Evolutionary conservation across 2,888 invertebrate genomes (phyloP).

Genomic region (Drosophila ezoana): DNA sequence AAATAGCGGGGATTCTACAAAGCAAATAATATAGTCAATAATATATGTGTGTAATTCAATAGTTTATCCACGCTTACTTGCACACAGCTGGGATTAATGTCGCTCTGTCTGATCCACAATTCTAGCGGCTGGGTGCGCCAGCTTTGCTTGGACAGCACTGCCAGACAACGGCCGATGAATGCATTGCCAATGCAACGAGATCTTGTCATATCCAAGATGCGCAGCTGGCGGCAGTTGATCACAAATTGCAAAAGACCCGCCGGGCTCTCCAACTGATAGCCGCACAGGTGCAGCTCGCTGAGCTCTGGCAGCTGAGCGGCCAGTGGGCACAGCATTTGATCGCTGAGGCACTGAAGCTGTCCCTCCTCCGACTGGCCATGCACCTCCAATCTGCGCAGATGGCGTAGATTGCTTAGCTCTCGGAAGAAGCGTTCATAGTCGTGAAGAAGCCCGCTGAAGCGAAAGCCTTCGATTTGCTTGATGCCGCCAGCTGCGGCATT

Average conservation of each 20-base stretch:
- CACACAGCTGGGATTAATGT: slow-evolving; percentile 51
- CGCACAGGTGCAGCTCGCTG: slow-evolving; percentile 69
- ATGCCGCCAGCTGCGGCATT: slow-evolving; percentile 14
- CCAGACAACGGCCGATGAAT: slow-evolving; percentile 60
- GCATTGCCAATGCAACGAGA: slow-evolving; percentile 59
- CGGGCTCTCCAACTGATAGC: slow-evolving; percentile 73
- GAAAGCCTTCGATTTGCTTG: slow-evolving; percentile 70
- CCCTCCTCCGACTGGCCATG: slow-evolving; percentile 48
- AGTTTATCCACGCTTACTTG: slow-evolving; percentile 13
- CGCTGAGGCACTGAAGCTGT: slow-evolving; percentile 60
- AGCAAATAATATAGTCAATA: neutral
- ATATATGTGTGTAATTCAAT: neutral
- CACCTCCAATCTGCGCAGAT: slow-evolving; percentile 59
- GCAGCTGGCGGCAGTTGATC: slow-evolving; percentile 62
- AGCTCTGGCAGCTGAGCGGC: slow-evolving; percentile 60
- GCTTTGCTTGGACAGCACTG: slow-evolving; percentile 62
- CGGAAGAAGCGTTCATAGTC: slow-evolving; percentile 72
- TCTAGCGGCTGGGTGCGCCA: slow-evolving; percentile 70
- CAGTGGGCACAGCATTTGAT: slow-evolving; percentile 63
- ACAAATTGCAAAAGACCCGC: slow-evolving; percentile 68
- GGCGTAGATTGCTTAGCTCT: slow-evolving; percentile 63
- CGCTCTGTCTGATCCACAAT: slow-evolving; percentile 71
- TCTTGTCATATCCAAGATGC: slow-evolving; percentile 65
- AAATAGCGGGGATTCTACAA: slow-evolving; percentile 59
- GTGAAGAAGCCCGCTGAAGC: slow-evolving; percentile 70